A percentile compares a stretch with the other conserved stretches of the same genome.
Evolutionary conservation across 1,140 invertebrate genomes (phyloP).

Genomic region (Acromyrmex heyeri): DNA sequence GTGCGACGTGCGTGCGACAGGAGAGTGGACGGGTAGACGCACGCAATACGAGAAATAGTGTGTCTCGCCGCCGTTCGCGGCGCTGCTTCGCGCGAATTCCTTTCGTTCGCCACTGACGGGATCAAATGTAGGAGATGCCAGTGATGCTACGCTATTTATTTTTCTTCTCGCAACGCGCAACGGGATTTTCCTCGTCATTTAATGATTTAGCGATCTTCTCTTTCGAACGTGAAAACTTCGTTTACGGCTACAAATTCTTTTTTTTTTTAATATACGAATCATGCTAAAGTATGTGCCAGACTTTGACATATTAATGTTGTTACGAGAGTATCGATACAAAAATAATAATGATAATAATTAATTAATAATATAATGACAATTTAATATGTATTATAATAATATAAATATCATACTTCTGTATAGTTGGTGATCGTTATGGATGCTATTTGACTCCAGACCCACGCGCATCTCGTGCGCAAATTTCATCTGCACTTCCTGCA

Average conservation of each 20-base stretch:
- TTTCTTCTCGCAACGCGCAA: too few species aligned
- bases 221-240: too few species aligned
- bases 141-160: too few species aligned
- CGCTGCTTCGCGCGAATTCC: slow-evolving; percentile 16
- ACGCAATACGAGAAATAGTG: not conserved
- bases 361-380: not conserved
- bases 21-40: slow-evolving; percentile 10
- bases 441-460: not conserved
- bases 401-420: not conserved
- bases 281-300: not conserved
- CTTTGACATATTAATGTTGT: not conserved
- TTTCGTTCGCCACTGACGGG: not conserved
- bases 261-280: not conserved
- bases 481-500: slow-evolving; percentile 10
- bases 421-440: not conserved
- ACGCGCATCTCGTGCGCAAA: not conserved
- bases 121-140: not conserved
- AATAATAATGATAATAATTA: not conserved
- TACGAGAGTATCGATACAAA: not conserved
- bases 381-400: not conserved
- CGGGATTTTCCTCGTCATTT: too few species aligned
- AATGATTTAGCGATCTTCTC: too few species aligned
- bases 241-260: too few species aligned
- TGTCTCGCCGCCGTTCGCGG: not conserved
- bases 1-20: not conserved